Base-by-base conservation (phyloP, 2,888 invertebrate species). In the Resseliella maxima region DNA sequence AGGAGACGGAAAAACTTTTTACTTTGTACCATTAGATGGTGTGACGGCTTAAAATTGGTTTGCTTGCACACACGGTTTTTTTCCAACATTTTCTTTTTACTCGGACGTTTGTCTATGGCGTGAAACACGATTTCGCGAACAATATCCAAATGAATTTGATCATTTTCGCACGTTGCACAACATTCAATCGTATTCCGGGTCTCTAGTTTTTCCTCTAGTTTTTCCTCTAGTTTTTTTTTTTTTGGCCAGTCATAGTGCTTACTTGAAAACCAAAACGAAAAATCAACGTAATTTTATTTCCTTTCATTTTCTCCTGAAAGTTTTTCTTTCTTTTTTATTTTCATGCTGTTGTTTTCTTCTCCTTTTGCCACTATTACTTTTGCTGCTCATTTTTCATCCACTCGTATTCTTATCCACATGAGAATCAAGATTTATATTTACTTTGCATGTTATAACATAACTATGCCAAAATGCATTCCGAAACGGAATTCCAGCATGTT, bases 381-480 rank as follows among this genome's bases (percentile, higher is more conserved):
- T 38, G 83, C 83, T 83, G 83, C 83, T 83, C 83, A 83, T 83
- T 83, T 38, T 83, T 83, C 83, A 83, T 83, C 38, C 38, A 6
- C 38, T 27, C 38, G n/a, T 24, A n/a, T 38, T 83, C 83, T 83
- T 83, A 83, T 83, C 83, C 83, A 21, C 83, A 36, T 38, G 83
- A 83, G 83, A 83, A 83, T 38, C 83, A 83, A 83, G 38, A 83
- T 38, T 83, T 83, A 83, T 83, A 83, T 83, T 38, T 83, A 24
- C 38, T 38, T 83, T 83, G 83, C 83, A 83, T 38, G n/a, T 83
- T 83, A 8, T 3, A 24, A n/a, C 59, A 24, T 38, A 83, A 83
- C 36, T n/a, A 38, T 27, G 21, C n/a, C 8, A 24, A 83, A 83
- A 38, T 83, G 36, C 83, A 83, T 83, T 83, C 24, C 36, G 5